Base-by-base conservation (phyloP, 2,797 vertebrate species). In the Sebastes matsubarae region DNA sequence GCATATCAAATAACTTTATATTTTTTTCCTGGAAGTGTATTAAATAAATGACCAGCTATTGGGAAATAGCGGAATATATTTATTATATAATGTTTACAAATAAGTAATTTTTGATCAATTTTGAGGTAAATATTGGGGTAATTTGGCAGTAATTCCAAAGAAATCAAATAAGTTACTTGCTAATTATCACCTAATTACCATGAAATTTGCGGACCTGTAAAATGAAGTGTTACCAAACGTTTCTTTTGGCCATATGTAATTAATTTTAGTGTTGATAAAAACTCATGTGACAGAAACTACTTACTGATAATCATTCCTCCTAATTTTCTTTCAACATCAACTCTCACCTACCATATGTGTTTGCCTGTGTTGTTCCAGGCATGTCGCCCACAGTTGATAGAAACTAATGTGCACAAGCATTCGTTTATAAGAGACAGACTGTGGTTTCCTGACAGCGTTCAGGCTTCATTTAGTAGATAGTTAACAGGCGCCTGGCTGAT, bases 401-500 rank as follows among this genome's bases (percentile, higher is more conserved):
- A 16, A 59, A 77, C 32, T 68, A 42, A 70, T 73, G 25, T 67
- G 69, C 64, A 50, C 65, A 82, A 72, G 29, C 46, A 77, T 75
- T 29, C 27, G 50, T 82, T 69, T 70, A 69, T 60, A 30, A 50
- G 46, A 73, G 30, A 63, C 50, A 81, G 70, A 22, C 61, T 60
- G 70, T 46, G 60, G 67, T 77, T 83, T 77, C 54, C 68, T 79
- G 63, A 63, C 29, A 61, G 57, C 14, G 6, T 50, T 76, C 72
- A 55, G 46, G 75, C 52, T 77, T 80, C 58, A 71, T 79, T 79
- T 76, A 68, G 60, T 60, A 65, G 54, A 82, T 58, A 42, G 29
- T 68, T 75, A 80, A 77, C 77, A 60, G 78, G 24, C 22, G 18
- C 50, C 46, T 50, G 67, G 67, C 50, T 74, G 76, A 78, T 71